Base-by-base conservation (phyloP, 2,888 invertebrate species). In the Ptycholaimellus sp. region DNA sequence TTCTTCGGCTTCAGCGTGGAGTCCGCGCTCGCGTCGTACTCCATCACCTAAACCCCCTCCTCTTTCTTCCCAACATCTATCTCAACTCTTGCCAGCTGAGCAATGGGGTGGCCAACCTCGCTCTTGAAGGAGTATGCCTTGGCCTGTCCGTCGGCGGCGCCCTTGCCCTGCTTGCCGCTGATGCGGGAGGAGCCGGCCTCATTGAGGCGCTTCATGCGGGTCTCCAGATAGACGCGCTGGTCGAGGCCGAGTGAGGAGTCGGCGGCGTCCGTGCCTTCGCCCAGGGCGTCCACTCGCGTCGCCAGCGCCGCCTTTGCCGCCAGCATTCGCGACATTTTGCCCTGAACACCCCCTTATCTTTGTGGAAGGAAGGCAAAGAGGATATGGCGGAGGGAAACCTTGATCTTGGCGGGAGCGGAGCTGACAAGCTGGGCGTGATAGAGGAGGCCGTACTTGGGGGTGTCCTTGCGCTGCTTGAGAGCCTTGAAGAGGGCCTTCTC, bases 401-500 rank as follows among this genome's bases (percentile, higher is more conserved):
- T 96, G 49, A 82, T 74, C 59, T 78, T 81, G 0, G 74, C 70
- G 54, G 76, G 78, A 1, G 78, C 71, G 57, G 83, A 81, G 0
- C 85, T 82, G 6, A 96, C 76, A 16, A 96, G 61, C 52, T 79
- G 77, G 0, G 93, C 76, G 58, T 99, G 93, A 59, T 90, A 99
- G 44, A 99, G 83, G 30, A 99, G 66, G 65, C 96, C 96, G 59
- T 96, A 99, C 56, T 96, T 96, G 0, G 96, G 96, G 0, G 96
- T 96, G 56, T 93, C 85, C 55, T 83, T 80, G 56, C 85, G 85
- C 0, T 87, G 81, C 62, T 96, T 96, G 16, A 96, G 65, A 0
- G 96, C 93, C 46, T 93, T 68, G 64, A 96, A 96, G 11, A 96
- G 63, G 0, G 93, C 93, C 58, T 96, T 96, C 58, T 96, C 96